Base-by-base conservation (phyloP, 2,797 vertebrate genomes). In the Sebastes baramenuke region DNA sequence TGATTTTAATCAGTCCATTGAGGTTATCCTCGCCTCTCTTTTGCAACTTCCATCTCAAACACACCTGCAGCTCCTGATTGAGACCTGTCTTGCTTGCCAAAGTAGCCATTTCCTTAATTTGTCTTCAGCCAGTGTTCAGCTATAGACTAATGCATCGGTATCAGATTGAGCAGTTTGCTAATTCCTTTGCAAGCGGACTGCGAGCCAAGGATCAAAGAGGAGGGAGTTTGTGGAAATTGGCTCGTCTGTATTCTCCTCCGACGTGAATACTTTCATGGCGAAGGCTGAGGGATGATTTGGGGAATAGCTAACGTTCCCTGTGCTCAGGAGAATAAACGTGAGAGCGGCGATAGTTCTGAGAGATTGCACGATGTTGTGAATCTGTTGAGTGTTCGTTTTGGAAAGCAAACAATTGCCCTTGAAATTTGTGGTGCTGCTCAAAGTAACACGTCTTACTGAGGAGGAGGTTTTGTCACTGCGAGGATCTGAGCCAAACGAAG, bases 41-140 rank as follows among this genome's bases (percentile, higher is more conserved):
- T 75, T 65, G 18, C 65, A 83, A n/a, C 42, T 72, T 75, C 68
- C 66, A 77, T 62, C 65, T 80, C 42, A 79, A 87, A 75, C 71
- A 76, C 60, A 86, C 81, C 73, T 83, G 66, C 64, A 75, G 71
- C 32, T 56, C 20, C 7, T 69, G 78, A 86, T n/a, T 69, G 72
- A 87, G 64, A 81, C 54, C 72, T 70, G 81, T 36, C 59, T 65
- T 60, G 58, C 65, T 77, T 84, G 75, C 67, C 49, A 88, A 73
- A 76, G 58, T 18, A 62, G 61, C 18, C 70, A 72, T 81, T 79
- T 81, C 72, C 60, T 80, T 81, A 62, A 79, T 85, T 73, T 64
- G 64, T 72, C 77, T 79, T 82, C 65, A 72, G 71, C n/a, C 30
- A 74, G 68, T 78, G 72, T 80, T 79, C 65, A 72, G 61, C 34